These are phyloP conservation scores for Gymnopithys bicolor DNA, from an alignment of 2,797 vertebrate genomes.

Conservation along the genomic window DNA sequence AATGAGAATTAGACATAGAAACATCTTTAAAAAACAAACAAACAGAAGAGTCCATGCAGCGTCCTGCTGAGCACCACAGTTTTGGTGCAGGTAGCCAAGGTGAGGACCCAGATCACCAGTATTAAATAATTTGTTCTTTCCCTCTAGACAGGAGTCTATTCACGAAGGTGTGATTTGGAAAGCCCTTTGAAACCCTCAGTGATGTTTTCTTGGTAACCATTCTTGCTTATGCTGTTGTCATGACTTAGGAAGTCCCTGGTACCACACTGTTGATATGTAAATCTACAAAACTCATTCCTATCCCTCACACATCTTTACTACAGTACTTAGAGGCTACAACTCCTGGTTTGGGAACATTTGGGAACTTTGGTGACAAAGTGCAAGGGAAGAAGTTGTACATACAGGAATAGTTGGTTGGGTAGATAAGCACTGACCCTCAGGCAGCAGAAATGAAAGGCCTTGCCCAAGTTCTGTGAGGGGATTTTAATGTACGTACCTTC, in stretches of 20 bases:
- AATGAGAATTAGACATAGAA: neutral
- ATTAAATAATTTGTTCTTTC: neutral
- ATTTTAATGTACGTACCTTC: neutral
- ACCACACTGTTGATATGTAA: neutral
- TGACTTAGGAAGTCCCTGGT: neutral
- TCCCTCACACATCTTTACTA: neutral
- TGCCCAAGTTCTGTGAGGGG: neutral
- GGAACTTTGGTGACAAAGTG: neutral
- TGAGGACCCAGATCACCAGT: neutral
- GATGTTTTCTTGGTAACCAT: neutral
- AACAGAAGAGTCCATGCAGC: neutral
- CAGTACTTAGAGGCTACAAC: neutral
- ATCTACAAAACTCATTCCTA: neutral
- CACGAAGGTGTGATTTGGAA: neutral
- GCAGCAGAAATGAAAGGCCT: neutral
- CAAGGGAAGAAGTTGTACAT: neutral
- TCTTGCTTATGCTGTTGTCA: neutral
- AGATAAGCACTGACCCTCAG: neutral
- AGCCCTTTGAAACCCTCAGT: neutral
- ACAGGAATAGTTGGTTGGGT: fast-evolving
- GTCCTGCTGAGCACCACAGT: neutral
- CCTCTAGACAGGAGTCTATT: neutral
- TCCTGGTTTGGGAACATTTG: neutral
- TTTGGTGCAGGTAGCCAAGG: neutral
- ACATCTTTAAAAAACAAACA: neutral